Conservation (phyloP, 2,113 vertebrate genomes). For the Thamnophis sirtalis region DNA sequence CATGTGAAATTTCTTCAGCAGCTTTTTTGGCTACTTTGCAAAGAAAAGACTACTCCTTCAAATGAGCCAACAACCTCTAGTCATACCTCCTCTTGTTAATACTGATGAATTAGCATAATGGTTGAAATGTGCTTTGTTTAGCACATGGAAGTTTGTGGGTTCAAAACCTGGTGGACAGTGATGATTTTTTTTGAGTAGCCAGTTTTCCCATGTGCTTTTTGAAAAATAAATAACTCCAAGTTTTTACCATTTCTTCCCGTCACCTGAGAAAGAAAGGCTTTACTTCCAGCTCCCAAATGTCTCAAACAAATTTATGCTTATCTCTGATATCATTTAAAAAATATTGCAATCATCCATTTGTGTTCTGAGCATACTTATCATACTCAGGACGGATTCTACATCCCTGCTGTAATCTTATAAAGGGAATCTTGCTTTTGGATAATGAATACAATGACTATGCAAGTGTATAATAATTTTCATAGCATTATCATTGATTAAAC, state of each 20-base stretch:
- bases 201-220: neutral
- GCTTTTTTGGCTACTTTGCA: neutral
- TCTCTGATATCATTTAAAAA: neutral
- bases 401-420: fast-evolving
- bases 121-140: neutral
- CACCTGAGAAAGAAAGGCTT: neutral
- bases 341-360: neutral
- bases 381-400: neutral
- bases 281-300: neutral
- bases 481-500: neutral
- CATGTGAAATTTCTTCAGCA: neutral
- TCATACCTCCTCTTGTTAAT: neutral
- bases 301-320: neutral
- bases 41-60: neutral
- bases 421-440: neutral
- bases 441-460: neutral
- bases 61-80: neutral
- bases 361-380: neutral
- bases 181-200: neutral
- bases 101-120: neutral
- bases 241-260: neutral
- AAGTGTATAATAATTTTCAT: neutral
- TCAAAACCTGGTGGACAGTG: neutral
- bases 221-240: neutral
- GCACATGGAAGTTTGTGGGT: neutral